phyloP scores from a whole-genome alignment of 2,797 vertebrate genomes.

The Ctenopoma multispine region DNA sequence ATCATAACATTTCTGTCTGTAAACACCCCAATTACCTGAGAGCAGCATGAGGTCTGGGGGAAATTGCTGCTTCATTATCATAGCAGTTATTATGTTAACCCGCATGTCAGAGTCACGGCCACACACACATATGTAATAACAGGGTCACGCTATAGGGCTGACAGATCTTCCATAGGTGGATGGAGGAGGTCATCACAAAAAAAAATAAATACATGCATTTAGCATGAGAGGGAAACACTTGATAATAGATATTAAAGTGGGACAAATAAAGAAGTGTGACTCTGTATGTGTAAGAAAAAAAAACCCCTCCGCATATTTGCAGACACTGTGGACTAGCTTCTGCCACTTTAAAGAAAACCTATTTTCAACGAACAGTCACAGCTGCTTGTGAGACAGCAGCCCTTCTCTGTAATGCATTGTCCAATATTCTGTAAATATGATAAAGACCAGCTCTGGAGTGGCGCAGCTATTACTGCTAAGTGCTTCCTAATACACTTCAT shows the following conservation, averaged over 20 bases:
- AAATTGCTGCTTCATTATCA: conserved; percentile 78
- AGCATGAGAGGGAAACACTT: conserved; percentile 26
- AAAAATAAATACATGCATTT: conserved; percentile 47
- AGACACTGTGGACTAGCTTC: conserved; percentile 3
- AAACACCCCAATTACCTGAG: conserved; percentile 80
- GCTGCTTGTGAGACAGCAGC: conserved; percentile 29
- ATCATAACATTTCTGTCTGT: conserved; percentile 57
- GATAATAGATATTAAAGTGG: conserved; percentile 12
- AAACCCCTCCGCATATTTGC: background rate
- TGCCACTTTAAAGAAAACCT: conserved; percentile 31
- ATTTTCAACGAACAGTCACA: conserved; percentile 21
- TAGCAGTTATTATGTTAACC: conserved; percentile 79
- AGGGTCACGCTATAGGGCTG: conserved; percentile 34
- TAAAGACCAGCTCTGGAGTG: conserved; percentile 57
- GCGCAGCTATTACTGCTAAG: conserved; percentile 66
- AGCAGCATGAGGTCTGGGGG: conserved; percentile 70
- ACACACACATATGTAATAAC: conserved; percentile 46
- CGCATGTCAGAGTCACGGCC: conserved; percentile 60
- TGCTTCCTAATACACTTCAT: conserved; percentile 69
- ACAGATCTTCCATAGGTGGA: conserved; percentile 49
- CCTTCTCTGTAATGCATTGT: conserved; percentile 47
- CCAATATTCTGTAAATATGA: conserved; percentile 61
- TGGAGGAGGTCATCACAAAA: conserved; percentile 28
- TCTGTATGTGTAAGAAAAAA: background rate
- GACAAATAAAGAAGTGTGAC: conserved; percentile 3